Evolutionary conservation across 2,113 vertebrate species (phyloP), one percentile per base, ranked within the genome.

Genomic region (Nestor notabilis): DNA sequence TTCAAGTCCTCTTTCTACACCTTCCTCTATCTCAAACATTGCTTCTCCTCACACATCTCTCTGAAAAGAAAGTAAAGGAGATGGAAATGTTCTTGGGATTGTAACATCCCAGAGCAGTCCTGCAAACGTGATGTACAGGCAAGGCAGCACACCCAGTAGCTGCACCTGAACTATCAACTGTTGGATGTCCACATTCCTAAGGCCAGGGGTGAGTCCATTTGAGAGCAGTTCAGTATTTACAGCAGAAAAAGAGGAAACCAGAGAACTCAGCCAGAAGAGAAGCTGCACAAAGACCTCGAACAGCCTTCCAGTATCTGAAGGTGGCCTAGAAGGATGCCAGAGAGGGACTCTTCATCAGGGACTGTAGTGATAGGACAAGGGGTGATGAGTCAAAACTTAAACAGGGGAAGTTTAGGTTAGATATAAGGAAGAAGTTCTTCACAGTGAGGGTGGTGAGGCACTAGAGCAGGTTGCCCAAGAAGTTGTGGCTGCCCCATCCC

Each of bases 71-170:
- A 21, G 13, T 9, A n/a, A 27, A 64, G 6, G 41, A 31, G 41
- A 61, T 17, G 43, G 50, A 66, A 76, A 85, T 2, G 23, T 39
- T 66, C 64, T 25, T 13, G 27, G 58, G 64, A 35, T 81, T 13
- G 1, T 39, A 44, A 76, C 8, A 19, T 25, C 56, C 50, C 55
- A n/a, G 44, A 0, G 3, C 11, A 17, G 28, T 23, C 50, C 46
- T 61, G n/a, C 23, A n/a, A 39, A 35, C 1, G 11, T 12, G 52
- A 43, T 0, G 0, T 9, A 28, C 5, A 33, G 39, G 39, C 0
- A 3, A 58, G 46, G 13, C 33, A 46, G 47, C 61, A 21, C n/a
- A 15, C 35, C 25, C 29, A 20, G 20, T 1, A 63, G 31, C 19
- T 14, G 21, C 1, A 29, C 55, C 44, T 29, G 13, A 81, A 41